Evolutionary conservation across 2,888 invertebrate species (phyloP), one percentile per base, ranked within the genome.

Genomic region (Lepidonotus clava): DNA sequence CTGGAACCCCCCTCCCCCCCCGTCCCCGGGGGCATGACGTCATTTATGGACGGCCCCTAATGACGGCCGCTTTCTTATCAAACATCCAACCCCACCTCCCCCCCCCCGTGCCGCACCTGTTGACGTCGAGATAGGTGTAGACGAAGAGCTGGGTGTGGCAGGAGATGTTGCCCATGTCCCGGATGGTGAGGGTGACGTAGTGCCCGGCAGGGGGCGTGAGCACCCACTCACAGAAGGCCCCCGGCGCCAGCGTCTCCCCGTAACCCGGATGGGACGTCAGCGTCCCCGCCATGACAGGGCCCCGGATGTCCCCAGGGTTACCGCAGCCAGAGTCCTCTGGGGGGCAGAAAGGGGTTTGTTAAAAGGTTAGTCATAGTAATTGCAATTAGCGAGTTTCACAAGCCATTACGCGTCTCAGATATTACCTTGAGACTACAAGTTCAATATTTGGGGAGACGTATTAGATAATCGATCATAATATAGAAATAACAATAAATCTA

Each of bases 291-390:
- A 4, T 11, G 18, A 41, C 6, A n/a, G 53, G 36, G 24, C 76
- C 76, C 76, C 38, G 38, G 21, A 84, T 18, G 32, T 61, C 38
- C 0, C 51, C 34, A 21, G 28, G 36, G 24, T 84, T 84, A 21
- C 84, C 84, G 32, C 84, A 84, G 21, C 84, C 84, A 18, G 84
- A 84, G 61, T 84, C 84, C 18, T 14, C 84, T 84, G 84, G 11
- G 36, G 56, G 34, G 11, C 6, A 66, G 32, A 28, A 66, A n/a
- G n/a, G n/a, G n/a, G n/a, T n/a, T n/a, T n/a, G n/a, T n/a, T n/a
- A n/a, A n/a, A n/a, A n/a, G n/a, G n/a, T n/a, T n/a, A n/a, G n/a
- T n/a, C n/a, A n/a, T n/a, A n/a, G n/a, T n/a, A n/a, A n/a, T n/a
- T n/a, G n/a, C n/a, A n/a, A n/a, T n/a, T n/a, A n/a, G n/a, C n/a